Evolutionary conservation across 2,888 invertebrate species (phyloP).

Genomic region (Stenodera caucasica): DNA sequence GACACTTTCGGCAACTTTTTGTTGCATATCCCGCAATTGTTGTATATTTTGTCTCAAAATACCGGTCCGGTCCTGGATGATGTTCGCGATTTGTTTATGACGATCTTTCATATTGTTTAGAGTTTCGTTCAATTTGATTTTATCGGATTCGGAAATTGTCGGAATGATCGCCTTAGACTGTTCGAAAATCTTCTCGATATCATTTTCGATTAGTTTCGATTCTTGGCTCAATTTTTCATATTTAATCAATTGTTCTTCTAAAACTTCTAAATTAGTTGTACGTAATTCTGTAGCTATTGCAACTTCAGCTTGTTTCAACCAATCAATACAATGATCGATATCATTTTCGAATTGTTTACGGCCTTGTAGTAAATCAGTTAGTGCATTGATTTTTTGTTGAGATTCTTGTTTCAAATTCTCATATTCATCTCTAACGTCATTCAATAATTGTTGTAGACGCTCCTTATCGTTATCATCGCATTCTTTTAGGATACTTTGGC

Average conservation of each 20-base stretch:
- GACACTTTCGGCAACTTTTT: constrained; percentile 76
- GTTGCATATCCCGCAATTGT: constrained; percentile 79
- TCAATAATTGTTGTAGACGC: constrained; percentile 66
- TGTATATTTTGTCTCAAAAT: constrained; percentile 76
- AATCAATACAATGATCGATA: constrained; percentile 78
- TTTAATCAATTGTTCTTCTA: constrained; percentile 87
- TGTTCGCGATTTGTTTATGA: constrained; percentile 71
- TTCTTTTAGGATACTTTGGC: constrained; percentile 75
- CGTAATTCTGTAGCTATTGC: constrained; percentile 80
- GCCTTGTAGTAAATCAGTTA: constrained; percentile 74
- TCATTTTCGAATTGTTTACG: constrained; percentile 82
- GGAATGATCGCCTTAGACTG: constrained; percentile 80
- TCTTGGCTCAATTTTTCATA: constrained; percentile 78
- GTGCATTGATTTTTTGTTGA: constrained; percentile 69
- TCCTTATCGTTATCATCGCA: constrained; percentile 73
- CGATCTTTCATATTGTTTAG: constrained; percentile 78
- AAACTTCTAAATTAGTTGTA: constrained; percentile 75
- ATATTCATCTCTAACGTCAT: constrained; percentile 72
- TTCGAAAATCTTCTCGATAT: constrained; percentile 74
- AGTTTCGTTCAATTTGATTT: constrained; percentile 78
- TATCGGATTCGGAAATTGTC: constrained; percentile 82
- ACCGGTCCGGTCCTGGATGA: constrained; percentile 75
- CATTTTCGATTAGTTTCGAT: constrained; percentile 69
- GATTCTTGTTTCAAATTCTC: constrained; percentile 73
- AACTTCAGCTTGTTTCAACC: constrained; percentile 90